These are phyloP conservation scores for Struthidea cinerea DNA, from an alignment of 2,113 vertebrate genomes.

Conservation along the genomic window DNA sequence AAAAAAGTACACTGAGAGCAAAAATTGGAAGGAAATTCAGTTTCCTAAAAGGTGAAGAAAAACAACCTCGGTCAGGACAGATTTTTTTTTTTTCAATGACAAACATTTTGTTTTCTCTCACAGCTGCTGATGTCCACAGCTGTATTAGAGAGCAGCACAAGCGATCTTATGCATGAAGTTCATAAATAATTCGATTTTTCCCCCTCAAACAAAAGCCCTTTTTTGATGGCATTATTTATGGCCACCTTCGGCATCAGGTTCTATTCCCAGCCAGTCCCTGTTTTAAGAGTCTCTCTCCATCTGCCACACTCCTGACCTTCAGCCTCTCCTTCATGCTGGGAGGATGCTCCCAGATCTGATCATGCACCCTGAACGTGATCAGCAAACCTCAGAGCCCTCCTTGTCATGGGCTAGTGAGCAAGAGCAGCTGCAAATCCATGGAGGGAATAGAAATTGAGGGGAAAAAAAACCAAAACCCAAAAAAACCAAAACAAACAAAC, in stretches of 20 bases:
- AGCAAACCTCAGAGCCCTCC: background rate
- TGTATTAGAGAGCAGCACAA: background rate
- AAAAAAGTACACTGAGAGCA: background rate
- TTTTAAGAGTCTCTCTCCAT: background rate
- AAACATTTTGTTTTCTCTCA: background rate
- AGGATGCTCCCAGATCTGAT: background rate
- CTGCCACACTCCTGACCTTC: background rate
- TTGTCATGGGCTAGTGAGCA: background rate
- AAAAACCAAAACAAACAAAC: no score
- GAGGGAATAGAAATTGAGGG: background rate
- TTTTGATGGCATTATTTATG: background rate
- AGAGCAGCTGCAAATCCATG: background rate
- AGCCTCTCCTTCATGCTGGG: background rate
- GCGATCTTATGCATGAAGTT: background rate
- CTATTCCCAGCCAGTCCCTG: background rate
- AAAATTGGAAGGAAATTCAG: background rate
- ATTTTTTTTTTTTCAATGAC: background rate
- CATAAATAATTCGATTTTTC: background rate
- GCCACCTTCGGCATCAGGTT: background rate
- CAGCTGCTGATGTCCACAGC: background rate
- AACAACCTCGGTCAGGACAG: background rate
- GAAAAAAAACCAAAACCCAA: background rate
- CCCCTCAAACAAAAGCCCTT: background rate
- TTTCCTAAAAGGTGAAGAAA: background rate
- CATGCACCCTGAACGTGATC: background rate